These are phyloP conservation scores for Pogonocherus hispidulus DNA, from an alignment of 2,888 invertebrate species.

Conservation along the genomic window DNA sequence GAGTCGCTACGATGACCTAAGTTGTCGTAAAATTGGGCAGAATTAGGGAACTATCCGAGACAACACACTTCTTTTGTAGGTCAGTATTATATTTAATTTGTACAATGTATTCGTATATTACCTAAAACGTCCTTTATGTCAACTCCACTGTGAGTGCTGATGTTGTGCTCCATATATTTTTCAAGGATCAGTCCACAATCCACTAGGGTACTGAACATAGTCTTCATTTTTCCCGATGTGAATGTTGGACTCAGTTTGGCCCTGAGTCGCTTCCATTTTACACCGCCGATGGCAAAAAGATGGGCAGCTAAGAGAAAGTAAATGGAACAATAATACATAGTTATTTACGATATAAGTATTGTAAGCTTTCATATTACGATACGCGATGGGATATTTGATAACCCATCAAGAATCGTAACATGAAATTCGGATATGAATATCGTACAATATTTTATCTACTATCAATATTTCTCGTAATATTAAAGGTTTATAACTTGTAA, in stretches of 20 bases:
- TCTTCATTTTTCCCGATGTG: conserved; percentile 76
- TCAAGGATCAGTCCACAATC: conserved; percentile 70
- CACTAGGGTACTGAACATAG: conserved; percentile 73
- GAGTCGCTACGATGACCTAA: background rate
- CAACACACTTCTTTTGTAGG: background rate
- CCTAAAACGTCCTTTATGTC: conserved; percentile 67
- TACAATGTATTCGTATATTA: background rate
- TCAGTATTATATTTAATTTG: too few relatives aligned
- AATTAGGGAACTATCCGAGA: background rate
- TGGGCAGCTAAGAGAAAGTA: background rate
- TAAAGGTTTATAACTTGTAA: too few relatives aligned
- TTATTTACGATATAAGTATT: too few relatives aligned
- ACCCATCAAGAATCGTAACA: too few relatives aligned
- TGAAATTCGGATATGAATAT: too few relatives aligned
- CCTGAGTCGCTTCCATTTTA: conserved; percentile 74
- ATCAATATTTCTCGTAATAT: too few relatives aligned
- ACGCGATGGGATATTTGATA: too few relatives aligned
- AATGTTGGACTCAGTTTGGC: conserved; percentile 74
- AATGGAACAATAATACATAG: background rate
- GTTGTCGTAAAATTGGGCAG: background rate
- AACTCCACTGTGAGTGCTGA: conserved; percentile 41
- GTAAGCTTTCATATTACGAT: too few relatives aligned
- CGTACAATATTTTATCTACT: too few relatives aligned
- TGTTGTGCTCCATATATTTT: conserved; percentile 64
- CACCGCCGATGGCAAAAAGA: conserved; percentile 66